Base-by-base conservation (phyloP, 2,888 invertebrate genomes). In the Pollenia labialis region DNA sequence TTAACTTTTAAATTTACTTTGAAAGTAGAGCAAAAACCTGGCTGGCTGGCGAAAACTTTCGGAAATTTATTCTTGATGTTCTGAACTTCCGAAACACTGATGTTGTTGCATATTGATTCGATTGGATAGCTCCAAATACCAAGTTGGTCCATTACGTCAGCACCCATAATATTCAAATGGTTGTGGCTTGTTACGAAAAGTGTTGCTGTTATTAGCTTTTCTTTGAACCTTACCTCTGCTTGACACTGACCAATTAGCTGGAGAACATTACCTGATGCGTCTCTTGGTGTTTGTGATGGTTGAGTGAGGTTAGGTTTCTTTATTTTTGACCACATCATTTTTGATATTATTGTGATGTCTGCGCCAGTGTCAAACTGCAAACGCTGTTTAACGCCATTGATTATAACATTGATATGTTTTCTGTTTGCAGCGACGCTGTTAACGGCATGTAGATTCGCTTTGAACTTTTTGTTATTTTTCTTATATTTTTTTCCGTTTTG, bases 311-410 rank as follows among this genome's bases (percentile, higher is more conserved):
- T 62, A 12, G 76, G 81, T 46, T 81, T 62, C 48, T 79, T 68
- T 23, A 86, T 58, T 68, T 44, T 79, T 14, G 23, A 56, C 86
- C 69, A 86, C 8, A 69, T 75, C 16, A 40, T 72, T 48, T 74
- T 46, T 68, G 76, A 66, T 23, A 79, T 66, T 48, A 74, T 64
- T 46, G 60, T 86, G 18, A 85, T 85, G 69, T 85, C 85, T 66
- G 80, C 79, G 14, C 74, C 75, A 16, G 72, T 68, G 18, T 85
- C 85, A 60, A 81, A 69, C 75, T 81, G 82, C 8, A 82, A 52
- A 18, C 52, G 50, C 18, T 77, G 77, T 64, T 77, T 64, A 8
- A 52, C 62, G 12, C 75, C 62, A 10, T 62, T 75, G 12, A 68
- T 68, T 32, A 8, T 66, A 23, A 66, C 56, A 10, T 23, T 56